A percentile compares a stretch with the other conserved stretches of the same genome.
Conservation (phyloP, 2,797 vertebrate genomes). For the Mormyrus proboscirostris region DNA sequence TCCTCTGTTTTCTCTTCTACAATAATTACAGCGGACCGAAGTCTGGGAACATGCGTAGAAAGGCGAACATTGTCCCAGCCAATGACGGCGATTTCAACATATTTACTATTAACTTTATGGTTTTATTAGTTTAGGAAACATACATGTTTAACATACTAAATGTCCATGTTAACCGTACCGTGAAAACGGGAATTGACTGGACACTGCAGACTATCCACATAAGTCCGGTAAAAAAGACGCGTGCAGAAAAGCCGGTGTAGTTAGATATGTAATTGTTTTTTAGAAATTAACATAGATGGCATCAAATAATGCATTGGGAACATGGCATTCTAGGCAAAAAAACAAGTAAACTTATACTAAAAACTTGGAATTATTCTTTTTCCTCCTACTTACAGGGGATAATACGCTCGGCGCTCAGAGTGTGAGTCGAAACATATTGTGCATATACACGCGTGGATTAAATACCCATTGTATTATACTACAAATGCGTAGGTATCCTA, state of each 20-base stretch:
- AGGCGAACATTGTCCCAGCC: not conserved
- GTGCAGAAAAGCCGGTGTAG: not conserved
- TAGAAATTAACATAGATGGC: not conserved
- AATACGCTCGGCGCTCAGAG: not conserved
- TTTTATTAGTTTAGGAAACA: not conserved
- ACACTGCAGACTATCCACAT: not conserved
- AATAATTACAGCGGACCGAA: constrained; percentile 4
- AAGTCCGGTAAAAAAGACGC: not conserved
- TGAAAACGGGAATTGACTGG: not conserved
- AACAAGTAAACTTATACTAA: not conserved
- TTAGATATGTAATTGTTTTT: not conserved
- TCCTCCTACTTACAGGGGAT: not conserved
- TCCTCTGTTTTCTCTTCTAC: not conserved
- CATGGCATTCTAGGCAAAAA: not conserved
- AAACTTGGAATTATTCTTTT: not conserved
- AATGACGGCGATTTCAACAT: not conserved
- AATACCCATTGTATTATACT: not conserved
- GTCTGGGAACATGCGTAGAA: constrained; percentile 1
- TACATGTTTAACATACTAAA: not conserved
- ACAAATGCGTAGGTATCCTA: not conserved
- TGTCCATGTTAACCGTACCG: not conserved
- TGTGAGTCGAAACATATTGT: not conserved
- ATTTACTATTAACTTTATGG: not conserved
- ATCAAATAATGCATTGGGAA: not conserved
- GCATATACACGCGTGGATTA: not conserved